Base-by-base conservation (phyloP, 2,113 vertebrate species). In the Hepsetus odoe region DNA sequence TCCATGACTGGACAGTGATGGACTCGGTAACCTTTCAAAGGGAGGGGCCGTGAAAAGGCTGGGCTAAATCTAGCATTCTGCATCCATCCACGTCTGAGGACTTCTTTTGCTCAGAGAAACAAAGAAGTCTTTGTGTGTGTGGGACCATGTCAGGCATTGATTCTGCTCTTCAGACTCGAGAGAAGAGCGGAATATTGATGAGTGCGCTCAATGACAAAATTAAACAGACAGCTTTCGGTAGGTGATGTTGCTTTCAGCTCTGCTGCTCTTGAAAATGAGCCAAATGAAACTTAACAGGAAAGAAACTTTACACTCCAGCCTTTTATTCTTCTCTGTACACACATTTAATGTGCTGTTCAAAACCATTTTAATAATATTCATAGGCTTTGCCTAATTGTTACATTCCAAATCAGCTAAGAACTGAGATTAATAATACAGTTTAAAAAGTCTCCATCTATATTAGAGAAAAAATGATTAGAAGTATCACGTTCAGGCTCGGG, bases 161-260 rank as follows among this genome's bases (percentile, higher is more conserved):
- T 35, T 24, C 42, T 55, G 62, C 51, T 30, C 18, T 76, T 68
- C 28, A 44, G 55, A 38, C 49, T 4, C 33, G 55, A 69, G 65
- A 24, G 22, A 22, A 24, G 2, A 22, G 13, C 6, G 32, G 66
- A 76, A 80, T 83, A 76, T 64, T 58, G 61, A 75, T 75, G 73
- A 80, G 51, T 40, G 74, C 55, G 66, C 40, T 33, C 14, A 16
- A 55, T 20, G 1, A 59, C 51, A 49, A 32, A 18, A 64, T 33
- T 35, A n/a, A 20, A 22, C 32, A 22, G 16, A 22, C 0, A n/a
- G 0, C 2, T 20, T 20, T 33, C 5, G 12, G 22, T n/a, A 9
- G 13, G 16, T 18, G 5, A 16, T 5, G 4, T 32, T 61, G 14
- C 16, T 59, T 59, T 28, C 24, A 59, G 24, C 24, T 28, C 56